Evolutionary conservation across 2,797 vertebrate species (phyloP), one percentile per base, ranked within the genome.

Genomic region (Capromys pilorides): DNA sequence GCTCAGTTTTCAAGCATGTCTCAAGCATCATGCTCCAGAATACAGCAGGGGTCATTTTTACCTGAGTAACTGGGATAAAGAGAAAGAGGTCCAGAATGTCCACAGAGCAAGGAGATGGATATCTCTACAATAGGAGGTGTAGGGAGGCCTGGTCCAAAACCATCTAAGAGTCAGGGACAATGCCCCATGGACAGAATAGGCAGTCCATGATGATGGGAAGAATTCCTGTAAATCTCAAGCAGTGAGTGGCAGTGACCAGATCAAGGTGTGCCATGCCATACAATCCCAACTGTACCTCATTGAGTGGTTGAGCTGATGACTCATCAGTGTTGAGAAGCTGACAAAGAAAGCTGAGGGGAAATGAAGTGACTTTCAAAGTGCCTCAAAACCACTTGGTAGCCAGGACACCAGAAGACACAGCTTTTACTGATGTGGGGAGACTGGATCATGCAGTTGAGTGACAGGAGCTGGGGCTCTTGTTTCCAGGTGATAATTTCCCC

Each of bases 1-100:
- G 77, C 77, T 83, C 80, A 84, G 73, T 89, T 82, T 87, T 78
- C 64, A 93, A 95, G 54, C 33, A 90, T 85, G 95, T 83, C 51
- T 66, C 59, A 88, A 81, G 82, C 26, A 36, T 12, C 69, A 13
- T 77, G 14, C 36, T 92, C 90, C 57, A 45, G 59, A 59, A 88
- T 54, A 71, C 14, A 31, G 39, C 8, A 69, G 61, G 36, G 16
- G 14, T 85, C 28, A 19, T 64, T 28, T 33, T 49, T 33, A 86
- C 39, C 51, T 28, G 39, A 90, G 54, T 33, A 78, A 39, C 26
- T n/a, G 86, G 22, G 49, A 81, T 31, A 18, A 14, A 16, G 18
- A 24, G 82, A 73, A 41, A 41, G 9, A 21, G 22, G 19, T 39
- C 62, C 3, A 10, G 85, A 22, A 16, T 2, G 51, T 13, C n/a